A percentile compares a stretch with the other conserved stretches of the same genome.
These are phyloP conservation scores for Congeria kusceri DNA, from an alignment of 2,888 invertebrate species.

Conservation along the genomic window DNA sequence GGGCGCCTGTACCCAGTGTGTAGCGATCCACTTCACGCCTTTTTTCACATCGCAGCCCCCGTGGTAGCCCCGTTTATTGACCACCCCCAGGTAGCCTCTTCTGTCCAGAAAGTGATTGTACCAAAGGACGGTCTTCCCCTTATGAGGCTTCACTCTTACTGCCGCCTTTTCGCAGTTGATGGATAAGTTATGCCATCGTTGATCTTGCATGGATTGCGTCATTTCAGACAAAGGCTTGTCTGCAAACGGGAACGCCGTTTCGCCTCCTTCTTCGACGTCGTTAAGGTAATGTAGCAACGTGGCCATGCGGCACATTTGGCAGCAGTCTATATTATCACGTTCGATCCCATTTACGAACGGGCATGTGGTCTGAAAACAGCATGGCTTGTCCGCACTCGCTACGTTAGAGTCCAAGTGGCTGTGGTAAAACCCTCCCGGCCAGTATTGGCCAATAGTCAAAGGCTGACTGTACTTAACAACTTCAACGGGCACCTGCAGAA, in stretches of 20 bases:
- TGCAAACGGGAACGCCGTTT: slow-evolving; percentile 75
- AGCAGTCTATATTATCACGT: slow-evolving; percentile 32
- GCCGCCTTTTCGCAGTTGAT: slow-evolving; percentile 60
- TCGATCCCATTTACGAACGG: background rate
- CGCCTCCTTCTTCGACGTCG: slow-evolving; percentile 76
- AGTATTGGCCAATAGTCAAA: slow-evolving; percentile 65
- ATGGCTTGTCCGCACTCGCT: slow-evolving; percentile 36
- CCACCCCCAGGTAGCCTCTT: slow-evolving; percentile 69
- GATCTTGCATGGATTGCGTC: background rate
- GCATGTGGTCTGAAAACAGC: slow-evolving; percentile 58
- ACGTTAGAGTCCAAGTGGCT: slow-evolving; percentile 67
- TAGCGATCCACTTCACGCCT: slow-evolving; percentile 79
- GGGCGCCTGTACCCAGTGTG: slow-evolving; percentile 76
- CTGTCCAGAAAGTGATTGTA: slow-evolving; percentile 73
- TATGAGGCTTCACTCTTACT: slow-evolving; percentile 64
- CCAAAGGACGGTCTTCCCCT: slow-evolving; percentile 78
- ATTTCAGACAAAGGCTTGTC: slow-evolving; percentile 28
- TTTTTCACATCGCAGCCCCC: slow-evolving; percentile 75
- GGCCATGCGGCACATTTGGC: slow-evolving; percentile 55
- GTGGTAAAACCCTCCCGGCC: slow-evolving; percentile 66
- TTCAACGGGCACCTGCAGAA: slow-evolving; percentile 53
- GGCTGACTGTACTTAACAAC: slow-evolving; percentile 62
- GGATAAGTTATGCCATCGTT: slow-evolving; percentile 54
- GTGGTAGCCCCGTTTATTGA: slow-evolving; percentile 68
- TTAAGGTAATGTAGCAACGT: slow-evolving; percentile 76